Conservation (phyloP, 2,797 vertebrate genomes). For the Peromyscus aztecus region DNA sequence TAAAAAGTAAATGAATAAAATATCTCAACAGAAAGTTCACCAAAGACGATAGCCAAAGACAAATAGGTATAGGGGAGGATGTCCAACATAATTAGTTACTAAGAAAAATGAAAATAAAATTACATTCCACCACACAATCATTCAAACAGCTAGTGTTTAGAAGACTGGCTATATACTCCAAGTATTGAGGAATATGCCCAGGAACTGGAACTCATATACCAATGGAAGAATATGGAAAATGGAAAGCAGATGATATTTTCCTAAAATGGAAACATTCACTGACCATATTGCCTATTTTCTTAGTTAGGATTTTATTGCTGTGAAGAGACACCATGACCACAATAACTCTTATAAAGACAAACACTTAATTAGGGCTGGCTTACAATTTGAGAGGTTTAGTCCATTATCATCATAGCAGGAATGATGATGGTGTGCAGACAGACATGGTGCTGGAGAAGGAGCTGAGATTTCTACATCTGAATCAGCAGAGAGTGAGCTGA, state of each 20-base stretch:
- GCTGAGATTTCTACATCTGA: too few relatives aligned
- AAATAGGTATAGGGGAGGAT: not conserved
- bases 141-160: not conserved
- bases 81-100: not conserved
- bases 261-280: not conserved
- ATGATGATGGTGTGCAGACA: too few relatives aligned
- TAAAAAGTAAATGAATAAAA: not conserved
- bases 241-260: not conserved
- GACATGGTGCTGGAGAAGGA: too few relatives aligned
- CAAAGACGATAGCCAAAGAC: not conserved
- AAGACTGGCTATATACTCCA: not conserved
- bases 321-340: too few relatives aligned
- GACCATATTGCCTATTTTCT: not conserved
- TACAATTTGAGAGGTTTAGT: too few relatives aligned
- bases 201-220: not conserved
- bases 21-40: not conserved
- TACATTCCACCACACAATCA: not conserved
- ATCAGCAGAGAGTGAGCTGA: too few relatives aligned
- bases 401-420: too few relatives aligned
- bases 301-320: too few relatives aligned
- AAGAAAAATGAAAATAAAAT: not conserved
- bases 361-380: too few relatives aligned
- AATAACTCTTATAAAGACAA: too few relatives aligned
- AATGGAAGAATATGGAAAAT: not conserved
- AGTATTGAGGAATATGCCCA: not conserved